phyloP scores from a whole-genome alignment of 2,888 invertebrate genomes.

The Brachyptera putata region DNA sequence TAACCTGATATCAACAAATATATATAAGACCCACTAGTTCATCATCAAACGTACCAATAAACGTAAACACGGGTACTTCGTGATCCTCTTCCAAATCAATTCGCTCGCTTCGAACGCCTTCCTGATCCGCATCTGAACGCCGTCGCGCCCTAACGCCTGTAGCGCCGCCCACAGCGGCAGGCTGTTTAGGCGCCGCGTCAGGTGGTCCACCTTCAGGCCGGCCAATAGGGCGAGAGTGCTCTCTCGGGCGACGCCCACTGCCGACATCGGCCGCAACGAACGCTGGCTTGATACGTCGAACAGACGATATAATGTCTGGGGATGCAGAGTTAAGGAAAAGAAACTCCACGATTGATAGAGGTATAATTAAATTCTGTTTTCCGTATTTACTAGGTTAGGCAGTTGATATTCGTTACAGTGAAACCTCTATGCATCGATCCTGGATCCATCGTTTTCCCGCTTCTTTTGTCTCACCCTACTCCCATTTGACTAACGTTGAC shows the following conservation, averaged over 20 bases:
- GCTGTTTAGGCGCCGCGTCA: slow-evolving; percentile 61
- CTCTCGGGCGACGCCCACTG: slow-evolving; percentile 49
- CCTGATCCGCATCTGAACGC: slow-evolving; percentile 64
- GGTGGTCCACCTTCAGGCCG: slow-evolving; percentile 52
- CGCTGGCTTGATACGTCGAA: slow-evolving; percentile 46
- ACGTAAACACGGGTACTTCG: slow-evolving; percentile 62
- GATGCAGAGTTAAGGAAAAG: neutral
- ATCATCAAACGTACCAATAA: slow-evolving; percentile 61
- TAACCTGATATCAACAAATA: no score
- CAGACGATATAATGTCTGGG: slow-evolving; percentile 56
- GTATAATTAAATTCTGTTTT: no score
- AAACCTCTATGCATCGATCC: no score
- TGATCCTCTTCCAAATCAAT: slow-evolving; percentile 55
- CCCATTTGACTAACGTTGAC: no score
- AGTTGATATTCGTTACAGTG: no score
- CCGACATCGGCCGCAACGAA: slow-evolving; percentile 17
- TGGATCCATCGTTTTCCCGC: no score
- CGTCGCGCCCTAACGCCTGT: slow-evolving; percentile 56
- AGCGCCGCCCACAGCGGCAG: slow-evolving; percentile 82
- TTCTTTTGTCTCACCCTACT: no score
- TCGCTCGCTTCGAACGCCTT: slow-evolving; percentile 71
- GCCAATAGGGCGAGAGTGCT: slow-evolving; percentile 57
- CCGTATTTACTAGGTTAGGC: no score
- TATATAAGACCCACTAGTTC: no score
- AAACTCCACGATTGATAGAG: no score